Base-by-base conservation (phyloP, 1,140 invertebrate species). In the Danaus melanippus region DNA sequence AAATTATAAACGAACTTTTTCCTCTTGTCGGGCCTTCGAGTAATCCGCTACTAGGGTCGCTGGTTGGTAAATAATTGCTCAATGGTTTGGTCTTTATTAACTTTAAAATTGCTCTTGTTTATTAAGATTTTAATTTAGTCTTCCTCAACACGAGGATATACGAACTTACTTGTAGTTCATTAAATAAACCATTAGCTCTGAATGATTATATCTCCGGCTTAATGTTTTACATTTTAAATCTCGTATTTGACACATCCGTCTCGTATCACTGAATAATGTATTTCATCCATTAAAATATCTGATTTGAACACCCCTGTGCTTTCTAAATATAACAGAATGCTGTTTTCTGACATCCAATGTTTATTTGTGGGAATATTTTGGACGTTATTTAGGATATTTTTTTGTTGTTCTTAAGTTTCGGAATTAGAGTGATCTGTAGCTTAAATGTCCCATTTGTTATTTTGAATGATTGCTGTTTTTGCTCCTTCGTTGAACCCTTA, bases 331-430 rank as follows among this genome's bases (percentile, higher is more conserved):
- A 75, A 67, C 62, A 41, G 50, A 47, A 63, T 54, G 57, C 50
- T 54, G 48, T 58, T 47, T 57, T 62, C 48, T 58, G 66, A 66
- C 71, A 71, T 64, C 57, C 64, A 62, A 66, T 71, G 66, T 76
- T 72, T 76, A 73, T 76, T 76, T 76, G 66, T 73, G 67, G 63
- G 63, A 64, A 63, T 66, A 64, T 67, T 72, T 64, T 66, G 61
- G 49, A 47, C 61, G 62, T 60, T 62, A 60, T 59, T 53, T 44
- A 56, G 40, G 50, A 54, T 17, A 50, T 50, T 66, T 65, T 58
- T 62, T 66, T 62, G 51, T 53, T 57, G 50, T 57, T 32, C 48
- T 44, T 53, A 50, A 53, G 51, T 56, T 58, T 56, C 41, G 60
- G 51, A 60, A 60, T 62, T 56, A 50, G 51, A 53, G 58, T 62